phyloP scores from a whole-genome alignment of 64 coral and sea anemone genomes.

The Acropora yongei region DNA sequence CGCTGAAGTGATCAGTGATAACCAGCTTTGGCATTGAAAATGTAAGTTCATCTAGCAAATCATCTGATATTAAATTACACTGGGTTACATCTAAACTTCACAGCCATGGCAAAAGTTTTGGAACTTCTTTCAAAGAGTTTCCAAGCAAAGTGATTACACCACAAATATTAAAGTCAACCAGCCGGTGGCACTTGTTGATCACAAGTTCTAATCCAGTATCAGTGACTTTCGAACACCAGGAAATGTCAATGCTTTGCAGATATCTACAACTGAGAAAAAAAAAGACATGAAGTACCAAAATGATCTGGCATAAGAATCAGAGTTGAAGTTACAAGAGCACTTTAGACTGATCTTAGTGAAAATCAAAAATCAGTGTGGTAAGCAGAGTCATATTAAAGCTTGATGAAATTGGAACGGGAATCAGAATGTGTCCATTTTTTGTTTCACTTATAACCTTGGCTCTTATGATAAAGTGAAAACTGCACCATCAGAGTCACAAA shows the following conservation, averaged over 20 bases:
- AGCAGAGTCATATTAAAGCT: too few relatives aligned
- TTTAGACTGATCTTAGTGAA: too few relatives aligned
- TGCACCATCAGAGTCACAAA: too few relatives aligned
- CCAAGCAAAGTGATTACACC: conserved; percentile 72
- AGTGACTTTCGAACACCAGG: conserved; percentile 94
- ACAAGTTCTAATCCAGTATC: conserved; percentile 75
- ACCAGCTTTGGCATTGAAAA: conserved; percentile 53
- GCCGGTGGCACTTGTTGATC: conserved; percentile 45
- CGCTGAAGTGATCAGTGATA: conserved; percentile 82
- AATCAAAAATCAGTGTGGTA: too few relatives aligned
- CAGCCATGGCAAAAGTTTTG: conserved; percentile 59
- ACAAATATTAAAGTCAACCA: conserved; percentile 70
- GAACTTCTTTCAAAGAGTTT: conserved; percentile 58
- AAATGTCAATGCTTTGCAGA: conserved; percentile 78
- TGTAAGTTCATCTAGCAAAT: conserved; percentile 73
- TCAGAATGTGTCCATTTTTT: too few relatives aligned
- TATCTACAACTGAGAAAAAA: conserved; percentile 77
- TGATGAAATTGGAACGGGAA: too few relatives aligned
- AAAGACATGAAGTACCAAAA: background rate
- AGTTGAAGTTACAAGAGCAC: too few relatives aligned
- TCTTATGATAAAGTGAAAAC: too few relatives aligned
- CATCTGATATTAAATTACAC: conserved; percentile 89
- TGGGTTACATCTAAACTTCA: conserved; percentile 78
- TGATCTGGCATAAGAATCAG: too few relatives aligned
- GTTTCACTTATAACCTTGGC: too few relatives aligned